phyloP scores from a whole-genome alignment of 2,888 invertebrate genomes.

The Oligia strigilis region DNA sequence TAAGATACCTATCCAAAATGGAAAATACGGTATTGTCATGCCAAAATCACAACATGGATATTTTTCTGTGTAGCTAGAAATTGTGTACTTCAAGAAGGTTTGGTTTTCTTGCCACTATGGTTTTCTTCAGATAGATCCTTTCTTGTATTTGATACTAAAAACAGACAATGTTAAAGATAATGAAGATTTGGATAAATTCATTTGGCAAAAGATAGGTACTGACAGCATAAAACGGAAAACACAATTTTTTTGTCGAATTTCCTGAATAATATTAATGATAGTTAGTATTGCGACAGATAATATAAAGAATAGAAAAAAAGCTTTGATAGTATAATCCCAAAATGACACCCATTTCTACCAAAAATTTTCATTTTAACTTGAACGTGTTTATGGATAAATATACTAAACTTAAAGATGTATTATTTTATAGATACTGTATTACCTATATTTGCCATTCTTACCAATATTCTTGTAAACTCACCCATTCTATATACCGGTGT shows the following conservation, averaged over 20 bases:
- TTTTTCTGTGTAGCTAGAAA: not conserved
- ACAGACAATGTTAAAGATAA: no score
- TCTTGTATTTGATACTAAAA: no score
- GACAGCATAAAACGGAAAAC: no score
- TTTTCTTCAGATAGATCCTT: not conserved
- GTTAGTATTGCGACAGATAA: not conserved
- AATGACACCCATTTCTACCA: not conserved
- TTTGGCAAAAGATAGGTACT: no score
- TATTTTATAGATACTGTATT: not conserved
- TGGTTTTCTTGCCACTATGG: not conserved
- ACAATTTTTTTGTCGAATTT: no score
- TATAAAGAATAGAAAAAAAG: no score
- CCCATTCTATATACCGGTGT: constrained; percentile 41
- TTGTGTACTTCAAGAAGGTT: no score
- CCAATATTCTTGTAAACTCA: constrained; percentile 44
- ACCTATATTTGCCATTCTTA: constrained; percentile 16
- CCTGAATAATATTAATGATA: no score
- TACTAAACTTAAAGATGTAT: not conserved
- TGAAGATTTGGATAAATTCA: no score
- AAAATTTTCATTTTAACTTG: not conserved
- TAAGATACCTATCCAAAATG: not conserved
- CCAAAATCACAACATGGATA: no score
- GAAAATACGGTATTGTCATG: no score
- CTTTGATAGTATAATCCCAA: not conserved
- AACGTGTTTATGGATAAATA: no score